Evolutionary conservation across 1,140 invertebrate genomes (phyloP).

Genomic region (Tetramorium alpestre): DNA sequence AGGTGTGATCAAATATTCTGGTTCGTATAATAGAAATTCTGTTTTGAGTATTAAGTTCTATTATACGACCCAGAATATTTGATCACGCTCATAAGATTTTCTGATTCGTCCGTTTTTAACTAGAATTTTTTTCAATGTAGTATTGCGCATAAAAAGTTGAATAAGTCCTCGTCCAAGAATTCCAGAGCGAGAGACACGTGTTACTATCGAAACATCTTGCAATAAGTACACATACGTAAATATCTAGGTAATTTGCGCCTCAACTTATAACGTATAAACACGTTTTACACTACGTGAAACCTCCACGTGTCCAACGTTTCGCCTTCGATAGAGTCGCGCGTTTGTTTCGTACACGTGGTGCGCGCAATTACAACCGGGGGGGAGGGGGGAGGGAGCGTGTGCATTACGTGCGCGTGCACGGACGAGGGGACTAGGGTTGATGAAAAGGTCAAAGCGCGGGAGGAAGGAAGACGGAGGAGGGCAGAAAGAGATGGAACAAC

Average conservation of each 20-base stretch:
- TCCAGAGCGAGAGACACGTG: background rate
- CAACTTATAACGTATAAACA: conserved; percentile 24
- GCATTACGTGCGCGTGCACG: background rate
- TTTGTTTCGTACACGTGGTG: conserved; percentile 22
- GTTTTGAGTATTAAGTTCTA: no score
- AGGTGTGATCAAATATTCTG: no score
- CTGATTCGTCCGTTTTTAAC: no score
- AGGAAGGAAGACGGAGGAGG: background rate
- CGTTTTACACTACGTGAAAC: conserved; percentile 5
- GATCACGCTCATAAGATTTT: no score
- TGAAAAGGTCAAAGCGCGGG: background rate
- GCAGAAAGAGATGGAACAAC: background rate
- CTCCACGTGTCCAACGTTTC: conserved; percentile 10
- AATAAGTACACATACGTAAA: background rate
- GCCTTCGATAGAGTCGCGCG: conserved; percentile 10
- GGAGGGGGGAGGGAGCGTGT: background rate
- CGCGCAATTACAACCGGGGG: background rate
- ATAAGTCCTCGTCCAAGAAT: background rate
- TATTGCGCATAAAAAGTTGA: background rate
- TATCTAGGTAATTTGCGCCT: background rate
- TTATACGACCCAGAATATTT: no score
- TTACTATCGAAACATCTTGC: background rate
- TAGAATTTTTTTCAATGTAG: no score
- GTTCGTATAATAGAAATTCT: no score
- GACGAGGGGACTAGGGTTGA: background rate